These are phyloP conservation scores for Epinephelus moara DNA, from an alignment of 2,113 vertebrate genomes.

Conservation along the genomic window DNA sequence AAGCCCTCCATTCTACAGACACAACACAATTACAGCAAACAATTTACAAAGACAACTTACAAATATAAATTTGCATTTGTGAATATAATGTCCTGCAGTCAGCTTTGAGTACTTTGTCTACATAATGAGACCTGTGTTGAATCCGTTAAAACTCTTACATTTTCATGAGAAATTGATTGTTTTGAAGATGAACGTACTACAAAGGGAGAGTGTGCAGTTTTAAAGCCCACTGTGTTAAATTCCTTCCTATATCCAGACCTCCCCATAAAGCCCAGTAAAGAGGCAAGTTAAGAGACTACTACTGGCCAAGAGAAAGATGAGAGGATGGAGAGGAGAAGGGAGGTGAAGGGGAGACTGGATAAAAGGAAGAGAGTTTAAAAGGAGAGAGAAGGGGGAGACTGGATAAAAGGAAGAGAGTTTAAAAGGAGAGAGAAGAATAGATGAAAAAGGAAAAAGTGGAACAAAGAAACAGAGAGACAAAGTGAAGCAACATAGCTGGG, in stretches of 20 bases:
- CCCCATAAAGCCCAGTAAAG: not conserved
- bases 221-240: not conserved
- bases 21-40: not conserved
- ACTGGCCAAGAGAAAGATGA: slow-evolving; percentile 6
- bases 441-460: not conserved
- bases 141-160: not conserved
- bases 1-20: not conserved
- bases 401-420: not conserved
- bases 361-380: not conserved
- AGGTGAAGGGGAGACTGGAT: not conserved
- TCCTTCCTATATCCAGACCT: not conserved
- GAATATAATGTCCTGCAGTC: not conserved
- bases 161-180: not conserved
- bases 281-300: not conserved
- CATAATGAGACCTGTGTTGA: not conserved
- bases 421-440: not conserved
- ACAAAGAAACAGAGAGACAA: not conserved
- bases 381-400: not conserved
- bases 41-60: not conserved
- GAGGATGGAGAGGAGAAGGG: not conserved
- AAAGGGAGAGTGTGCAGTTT: not conserved
- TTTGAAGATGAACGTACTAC: not conserved
- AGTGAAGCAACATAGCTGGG: too few relatives aligned
- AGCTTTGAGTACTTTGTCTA: not conserved
- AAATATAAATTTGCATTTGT: too few relatives aligned